phyloP scores from a whole-genome alignment of 2,113 vertebrate species.

The Eudyptes chrysolophus region DNA sequence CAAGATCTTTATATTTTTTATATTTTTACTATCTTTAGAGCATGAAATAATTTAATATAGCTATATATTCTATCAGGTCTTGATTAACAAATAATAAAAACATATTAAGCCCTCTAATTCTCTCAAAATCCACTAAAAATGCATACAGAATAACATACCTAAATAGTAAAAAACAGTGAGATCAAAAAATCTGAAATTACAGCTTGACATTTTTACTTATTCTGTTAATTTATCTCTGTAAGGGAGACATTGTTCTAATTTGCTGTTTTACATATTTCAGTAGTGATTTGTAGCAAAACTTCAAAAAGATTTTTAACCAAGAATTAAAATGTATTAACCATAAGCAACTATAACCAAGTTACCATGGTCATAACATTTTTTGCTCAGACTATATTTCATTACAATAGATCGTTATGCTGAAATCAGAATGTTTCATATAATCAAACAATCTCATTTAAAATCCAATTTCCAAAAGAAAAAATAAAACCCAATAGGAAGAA shows the following conservation, averaged over 20 bases:
- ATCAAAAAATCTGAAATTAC: background rate
- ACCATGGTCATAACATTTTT: background rate
- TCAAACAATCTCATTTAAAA: background rate
- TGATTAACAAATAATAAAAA: background rate
- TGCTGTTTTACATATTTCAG: background rate
- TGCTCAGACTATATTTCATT: background rate
- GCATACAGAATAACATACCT: background rate
- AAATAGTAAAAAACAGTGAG: background rate
- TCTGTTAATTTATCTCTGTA: background rate
- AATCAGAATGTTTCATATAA: background rate
- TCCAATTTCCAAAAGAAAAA: background rate
- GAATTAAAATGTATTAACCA: background rate
- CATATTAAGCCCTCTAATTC: background rate
- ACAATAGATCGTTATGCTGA: background rate
- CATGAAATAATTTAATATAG: background rate
- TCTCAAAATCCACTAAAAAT: background rate
- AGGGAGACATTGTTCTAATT: background rate
- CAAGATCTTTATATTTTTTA: too few species aligned
- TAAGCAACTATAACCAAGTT: background rate
- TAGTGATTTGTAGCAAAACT: background rate
- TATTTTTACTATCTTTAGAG: background rate
- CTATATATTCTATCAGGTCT: background rate
- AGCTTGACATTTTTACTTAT: background rate
- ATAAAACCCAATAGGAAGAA: background rate
- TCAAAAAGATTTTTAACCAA: background rate